Percentiles rank a stretch among this genome's conserved stretches.
These are phyloP conservation scores for Andrena minutula DNA, from an alignment of 2,888 invertebrate species.

Conservation along the genomic window DNA sequence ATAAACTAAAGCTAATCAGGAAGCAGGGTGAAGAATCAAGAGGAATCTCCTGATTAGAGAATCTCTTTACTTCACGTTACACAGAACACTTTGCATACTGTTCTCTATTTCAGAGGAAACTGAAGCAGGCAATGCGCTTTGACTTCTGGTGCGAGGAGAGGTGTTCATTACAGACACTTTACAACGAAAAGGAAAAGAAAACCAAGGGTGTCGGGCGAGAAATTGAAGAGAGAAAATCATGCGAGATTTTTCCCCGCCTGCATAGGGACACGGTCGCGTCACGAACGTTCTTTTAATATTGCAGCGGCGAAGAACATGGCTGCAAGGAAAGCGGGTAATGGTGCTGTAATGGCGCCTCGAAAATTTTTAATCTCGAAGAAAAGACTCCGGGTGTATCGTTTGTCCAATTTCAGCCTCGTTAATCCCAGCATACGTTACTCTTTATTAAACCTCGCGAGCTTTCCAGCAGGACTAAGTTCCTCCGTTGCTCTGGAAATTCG, in stretches of 20 bases:
- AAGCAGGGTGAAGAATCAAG: too few relatives aligned
- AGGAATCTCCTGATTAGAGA: too few relatives aligned
- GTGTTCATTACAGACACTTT: constrained; percentile 10
- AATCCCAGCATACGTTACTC: constrained; percentile 7
- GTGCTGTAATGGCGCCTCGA: background rate
- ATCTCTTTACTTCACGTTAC: too few relatives aligned
- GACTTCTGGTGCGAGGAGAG: background rate
- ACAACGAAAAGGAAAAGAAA: background rate
- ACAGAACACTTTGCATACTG: background rate
- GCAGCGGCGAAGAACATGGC: background rate
- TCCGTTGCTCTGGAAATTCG: background rate
- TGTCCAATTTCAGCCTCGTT: constrained; percentile 19
- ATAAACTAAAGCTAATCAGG: too few relatives aligned
- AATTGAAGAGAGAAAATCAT: too few relatives aligned
- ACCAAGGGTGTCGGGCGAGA: background rate
- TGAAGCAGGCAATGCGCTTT: too few relatives aligned
- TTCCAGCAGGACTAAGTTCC: background rate
- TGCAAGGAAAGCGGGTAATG: background rate
- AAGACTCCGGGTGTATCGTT: constrained; percentile 9
- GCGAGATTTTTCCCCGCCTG: constrained; percentile 14
- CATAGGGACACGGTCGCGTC: constrained; percentile 1
- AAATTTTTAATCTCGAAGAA: constrained; percentile 37
- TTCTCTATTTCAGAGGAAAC: background rate
- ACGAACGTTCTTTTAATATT: constrained; percentile 24
- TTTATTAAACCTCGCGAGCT: constrained; percentile 27